Evolutionary conservation across 2,888 invertebrate genomes (phyloP), one percentile per base, ranked within the genome.

Genomic region (Zootermopsis nevadensis): DNA sequence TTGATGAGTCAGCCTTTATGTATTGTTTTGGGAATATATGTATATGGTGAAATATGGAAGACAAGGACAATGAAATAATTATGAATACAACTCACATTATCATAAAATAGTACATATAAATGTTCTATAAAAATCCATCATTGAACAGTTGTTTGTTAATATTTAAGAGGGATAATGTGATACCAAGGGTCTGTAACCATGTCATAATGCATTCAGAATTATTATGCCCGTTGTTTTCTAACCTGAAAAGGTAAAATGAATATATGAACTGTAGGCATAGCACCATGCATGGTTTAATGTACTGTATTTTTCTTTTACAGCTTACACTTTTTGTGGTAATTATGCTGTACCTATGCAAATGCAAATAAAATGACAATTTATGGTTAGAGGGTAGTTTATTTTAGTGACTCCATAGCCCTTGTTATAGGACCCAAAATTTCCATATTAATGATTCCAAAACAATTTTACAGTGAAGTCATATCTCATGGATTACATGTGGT

Each of bases 221-320:
- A n/a, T 27, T 38, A 77, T 55, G 38, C 55, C 77, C 77, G 55
- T n/a, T 42, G 38, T 38, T n/a, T 42, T 76, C 19, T 27, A 42
- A 30, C 31, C 22, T 55, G 48, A 31, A 55, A 55, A 55, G 30
- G 24, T 7, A n/a, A 24, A 77, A 77, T 15, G 27, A 77, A 77
- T 22, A 22, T 38, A 76, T 48, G 31, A 77, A 55, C 30, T 77
- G 31, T 77, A 55, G 24, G 77, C 31, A 77, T 77, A 77, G 30
- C 24, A 30, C 55, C 48, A 53, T 77, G 77, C 77, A 77, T 30
- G 53, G 55, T 77, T 77, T 53, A 55, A 42, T 77, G 48, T 77
- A 77, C 77, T 53, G 55, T 77, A 77, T 55, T 55, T 77, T 53
- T 77, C 55, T 77, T 31, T 55, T 19, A 55, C 55, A 77, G 30